A percentile compares a stretch with the other conserved stretches of the same genome.
Evolutionary conservation across 2,797 vertebrate species (phyloP).

Genomic region (Channa striata): DNA sequence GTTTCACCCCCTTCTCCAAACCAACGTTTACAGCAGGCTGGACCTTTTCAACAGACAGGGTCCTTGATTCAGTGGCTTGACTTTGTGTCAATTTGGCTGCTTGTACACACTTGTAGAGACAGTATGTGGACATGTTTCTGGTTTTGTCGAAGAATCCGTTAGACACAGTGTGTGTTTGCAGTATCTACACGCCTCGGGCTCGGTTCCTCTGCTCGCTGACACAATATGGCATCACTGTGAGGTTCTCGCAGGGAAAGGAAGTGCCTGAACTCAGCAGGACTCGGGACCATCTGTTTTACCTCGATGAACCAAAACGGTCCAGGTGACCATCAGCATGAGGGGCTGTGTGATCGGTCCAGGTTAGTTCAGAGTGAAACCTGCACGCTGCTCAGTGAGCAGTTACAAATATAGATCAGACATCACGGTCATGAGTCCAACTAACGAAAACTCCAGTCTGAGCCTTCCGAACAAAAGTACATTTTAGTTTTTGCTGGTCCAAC

Average conservation of each 20-base stretch:
- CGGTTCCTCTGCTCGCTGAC: background rate
- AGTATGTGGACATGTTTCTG: background rate
- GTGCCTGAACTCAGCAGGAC: conserved; percentile 39
- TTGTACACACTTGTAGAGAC: too few species aligned
- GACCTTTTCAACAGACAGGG: too few species aligned
- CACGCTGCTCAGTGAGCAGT: background rate
- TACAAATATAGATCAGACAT: too few species aligned
- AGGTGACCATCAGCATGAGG: background rate
- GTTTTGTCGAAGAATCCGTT: background rate
- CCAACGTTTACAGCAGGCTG: too few species aligned
- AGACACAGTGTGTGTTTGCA: background rate
- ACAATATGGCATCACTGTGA: conserved; percentile 7
- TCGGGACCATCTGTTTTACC: conserved; percentile 27
- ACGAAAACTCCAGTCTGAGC: too few species aligned
- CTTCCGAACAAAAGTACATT: too few species aligned
- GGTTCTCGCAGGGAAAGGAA: conserved; percentile 37
- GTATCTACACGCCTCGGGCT: background rate
- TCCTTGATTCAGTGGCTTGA: too few species aligned
- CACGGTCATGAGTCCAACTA: too few species aligned
- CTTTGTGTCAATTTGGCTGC: too few species aligned
- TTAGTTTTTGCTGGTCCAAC: too few species aligned
- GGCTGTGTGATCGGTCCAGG: background rate
- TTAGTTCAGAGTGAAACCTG: background rate
- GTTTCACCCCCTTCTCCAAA: too few species aligned
- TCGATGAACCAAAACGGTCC: background rate